Evolutionary conservation across 1,140 invertebrate species (phyloP).

Genomic region (Ptiloglossa arizonensis): DNA sequence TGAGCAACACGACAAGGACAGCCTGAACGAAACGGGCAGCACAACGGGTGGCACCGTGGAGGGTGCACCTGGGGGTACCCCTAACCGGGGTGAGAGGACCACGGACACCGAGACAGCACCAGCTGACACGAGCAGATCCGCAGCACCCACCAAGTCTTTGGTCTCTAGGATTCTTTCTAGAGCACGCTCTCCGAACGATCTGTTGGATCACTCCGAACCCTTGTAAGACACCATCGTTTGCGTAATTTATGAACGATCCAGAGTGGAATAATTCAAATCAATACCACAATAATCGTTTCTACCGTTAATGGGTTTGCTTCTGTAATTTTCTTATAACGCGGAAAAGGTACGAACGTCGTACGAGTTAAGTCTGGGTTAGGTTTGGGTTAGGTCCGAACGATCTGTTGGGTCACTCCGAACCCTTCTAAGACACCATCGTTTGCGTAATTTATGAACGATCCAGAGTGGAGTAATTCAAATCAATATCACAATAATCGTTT

Average conservation of each 20-base stretch:
- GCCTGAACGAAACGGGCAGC: slow-evolving; percentile 80
- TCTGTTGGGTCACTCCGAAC: slow-evolving; percentile 74
- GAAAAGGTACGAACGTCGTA: not conserved
- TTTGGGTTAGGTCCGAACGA: slow-evolving; percentile 66
- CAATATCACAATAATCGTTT: not conserved
- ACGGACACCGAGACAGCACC: slow-evolving; percentile 35
- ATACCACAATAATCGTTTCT: not conserved
- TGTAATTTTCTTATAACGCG: not conserved
- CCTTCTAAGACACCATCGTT: slow-evolving; percentile 70
- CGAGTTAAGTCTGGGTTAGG: not conserved
- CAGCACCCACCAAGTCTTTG: slow-evolving; percentile 70
- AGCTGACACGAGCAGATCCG: slow-evolving; percentile 51
- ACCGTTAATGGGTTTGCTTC: not conserved
- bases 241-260: not conserved
- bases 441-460: not conserved
- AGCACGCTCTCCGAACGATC: slow-evolving; percentile 69
- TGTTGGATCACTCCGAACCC: slow-evolving; percentile 75
- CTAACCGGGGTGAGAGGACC: slow-evolving; percentile 65
- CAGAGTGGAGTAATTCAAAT: not conserved
- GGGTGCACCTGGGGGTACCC: slow-evolving; percentile 65
- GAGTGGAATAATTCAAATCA: not conserved
- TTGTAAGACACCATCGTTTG: slow-evolving; percentile 69
- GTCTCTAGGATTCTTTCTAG: slow-evolving; percentile 75
- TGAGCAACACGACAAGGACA: slow-evolving; percentile 82
- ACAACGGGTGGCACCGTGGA: slow-evolving; percentile 75